A percentile compares a stretch with the other conserved stretches of the same genome.
Evolutionary conservation across 2,113 vertebrate species (phyloP).

Genomic region (Oplegnathus fasciatus): DNA sequence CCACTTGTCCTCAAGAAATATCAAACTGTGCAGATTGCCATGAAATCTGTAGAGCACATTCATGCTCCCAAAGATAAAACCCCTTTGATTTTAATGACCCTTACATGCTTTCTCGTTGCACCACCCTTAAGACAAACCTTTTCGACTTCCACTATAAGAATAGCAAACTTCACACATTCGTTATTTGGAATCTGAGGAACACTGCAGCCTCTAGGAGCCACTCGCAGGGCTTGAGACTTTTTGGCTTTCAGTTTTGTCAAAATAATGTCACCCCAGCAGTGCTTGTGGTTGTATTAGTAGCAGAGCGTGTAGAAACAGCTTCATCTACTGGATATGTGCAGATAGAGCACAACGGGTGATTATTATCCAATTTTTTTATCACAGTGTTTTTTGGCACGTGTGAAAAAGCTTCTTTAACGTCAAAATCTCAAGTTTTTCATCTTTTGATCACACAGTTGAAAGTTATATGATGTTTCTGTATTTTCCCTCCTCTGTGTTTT

Average conservation of each 20-base stretch:
- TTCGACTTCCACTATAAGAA: too few species aligned
- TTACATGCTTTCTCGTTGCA: background rate
- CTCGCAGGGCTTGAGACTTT: too few species aligned
- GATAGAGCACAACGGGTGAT: too few species aligned
- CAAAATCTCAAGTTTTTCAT: background rate
- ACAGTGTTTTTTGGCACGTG: background rate
- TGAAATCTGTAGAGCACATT: too few species aligned
- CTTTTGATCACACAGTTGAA: background rate
- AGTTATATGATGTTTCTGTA: background rate
- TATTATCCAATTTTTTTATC: background rate
- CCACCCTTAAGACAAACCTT: background rate
- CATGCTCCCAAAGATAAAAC: background rate
- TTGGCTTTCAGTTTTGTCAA: background rate
- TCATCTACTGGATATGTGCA: too few species aligned
- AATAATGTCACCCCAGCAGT: background rate
- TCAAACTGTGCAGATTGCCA: background rate
- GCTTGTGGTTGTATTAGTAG: too few species aligned
- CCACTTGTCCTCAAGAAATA: background rate
- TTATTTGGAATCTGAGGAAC: background rate
- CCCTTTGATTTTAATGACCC: background rate
- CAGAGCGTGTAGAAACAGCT: too few species aligned
- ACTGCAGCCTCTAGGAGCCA: background rate
- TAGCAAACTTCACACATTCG: background rate
- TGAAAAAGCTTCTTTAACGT: background rate
- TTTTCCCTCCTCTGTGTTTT: background rate